Evolutionary conservation across 2,113 vertebrate species (phyloP), one percentile per base, ranked within the genome.

Genomic region (Cynoglossus semilaevis): DNA sequence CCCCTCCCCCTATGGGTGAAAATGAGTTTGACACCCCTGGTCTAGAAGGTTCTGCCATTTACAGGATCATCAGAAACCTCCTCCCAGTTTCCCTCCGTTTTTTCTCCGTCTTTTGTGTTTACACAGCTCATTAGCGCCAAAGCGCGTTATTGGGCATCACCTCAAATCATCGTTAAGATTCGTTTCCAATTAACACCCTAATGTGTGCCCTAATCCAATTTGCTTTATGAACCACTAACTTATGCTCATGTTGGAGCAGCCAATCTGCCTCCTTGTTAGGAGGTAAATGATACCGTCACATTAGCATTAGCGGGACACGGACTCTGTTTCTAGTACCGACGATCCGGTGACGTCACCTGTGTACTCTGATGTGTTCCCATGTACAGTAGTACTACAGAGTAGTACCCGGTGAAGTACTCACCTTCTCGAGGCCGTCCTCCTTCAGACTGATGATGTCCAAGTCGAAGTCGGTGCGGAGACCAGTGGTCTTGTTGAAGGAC

Each of bases 361-460:
- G 22, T 29, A 4, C 22, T 29, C 6, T 29, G 22, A 29, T 29
- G 22, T 29, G 22, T 29, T 2, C 6, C 22, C 6, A 6, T n/a
- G 3, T 29, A 6, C 22, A 29, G 22, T 29, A 29, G 22, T 29
- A 29, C 22, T 29, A 29, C 22, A 16, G 6, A 15, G 22, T 34
- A 29, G 6, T 51, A 10, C 3, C 18, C 12, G n/a, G 7, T 58
- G 18, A 71, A 14, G 41, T 34, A 48, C 15, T 1, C 2, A 98
- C 97, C 96, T 99, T 99, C 74, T 99, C 95, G 0, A 99, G 92
- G 8, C 97, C 96, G 0, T 98, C 95, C 76, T 99, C 97, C 75
- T 98, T 99, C 44, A 99, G 91, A 71, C 94, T 99, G 81, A 99
- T 66, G 80, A 99, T 94, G 84, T 99, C 97, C 90, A 99, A 75